Evolutionary conservation across 2,888 invertebrate genomes (phyloP), one percentile per base, ranked within the genome.

Genomic region (Tortrix viridana): DNA sequence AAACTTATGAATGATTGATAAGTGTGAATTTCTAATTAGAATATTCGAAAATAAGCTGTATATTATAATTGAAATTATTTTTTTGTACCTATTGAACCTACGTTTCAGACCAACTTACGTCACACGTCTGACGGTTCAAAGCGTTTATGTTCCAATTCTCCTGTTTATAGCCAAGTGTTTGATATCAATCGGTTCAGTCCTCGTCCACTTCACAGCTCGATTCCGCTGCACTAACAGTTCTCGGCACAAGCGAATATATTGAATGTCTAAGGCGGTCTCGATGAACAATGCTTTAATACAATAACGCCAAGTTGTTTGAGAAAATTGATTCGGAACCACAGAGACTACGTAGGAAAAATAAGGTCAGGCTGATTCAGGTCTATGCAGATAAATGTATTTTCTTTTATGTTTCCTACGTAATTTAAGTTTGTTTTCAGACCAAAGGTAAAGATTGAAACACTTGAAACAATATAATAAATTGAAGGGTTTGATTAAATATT

Each of bases 181-280:
- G 44, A 37, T 37, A 47, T 23, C 46, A 53, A 53, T 47, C 37
- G 18, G 6, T 20, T 7, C 6, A 41, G 16, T 9, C 19, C 19
- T 46, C 32, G n/a, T 52, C 44, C 50, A 32, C 5, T 18, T 53
- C 37, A 44, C 53, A 46, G 46, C 46, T 46, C 5, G 23, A 23
- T n/a, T 22, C n/a, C 20, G 44, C 14, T 49, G 23, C 37, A 60
- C 38, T 18, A 53, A 60, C 23, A 47, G 43, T 5, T 37, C 50
- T 26, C 26, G 26, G 3, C 5, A 46, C 23, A 53, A 46, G 23
- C 52, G n/a, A 23, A 14, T 16, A 26, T 18, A 53, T 60, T 60
- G 38, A 53, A 46, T 44, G 22, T 26, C 32, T 44, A 23, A 7
- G 5, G n/a, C 22, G 14, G 16, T 44, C 38, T 53, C 38, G 14